Conservation (phyloP, 2,888 invertebrate genomes). For the Autographa pulchrina region DNA sequence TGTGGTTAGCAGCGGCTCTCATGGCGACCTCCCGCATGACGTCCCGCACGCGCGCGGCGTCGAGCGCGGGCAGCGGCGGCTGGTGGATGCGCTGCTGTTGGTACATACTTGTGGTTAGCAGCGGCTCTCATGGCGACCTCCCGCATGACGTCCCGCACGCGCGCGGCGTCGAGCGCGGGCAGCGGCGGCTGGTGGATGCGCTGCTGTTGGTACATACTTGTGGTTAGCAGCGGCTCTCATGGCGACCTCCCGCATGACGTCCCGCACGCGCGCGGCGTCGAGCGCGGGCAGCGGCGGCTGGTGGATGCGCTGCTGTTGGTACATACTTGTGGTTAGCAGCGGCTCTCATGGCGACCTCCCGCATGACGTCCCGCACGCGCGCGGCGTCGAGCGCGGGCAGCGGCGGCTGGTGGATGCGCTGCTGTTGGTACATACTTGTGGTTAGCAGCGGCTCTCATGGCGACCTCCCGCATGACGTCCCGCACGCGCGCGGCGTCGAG, state of each 20-base stretch:
- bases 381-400: conserved; percentile 94
- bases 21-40: conserved; percentile 96
- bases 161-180: conserved; percentile 92
- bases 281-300: conserved; percentile 96
- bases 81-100: conserved; percentile 81
- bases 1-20: conserved; percentile 93
- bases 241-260: conserved; percentile 96
- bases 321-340: conserved; percentile 92
- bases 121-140: conserved; percentile 95
- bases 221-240: conserved; percentile 92
- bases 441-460: conserved; percentile 92
- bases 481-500: conserved; percentile 94
- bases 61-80: conserved; percentile 95
- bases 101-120: conserved; percentile 91
- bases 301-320: conserved; percentile 33
- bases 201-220: background rate
- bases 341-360: conserved; percentile 95
- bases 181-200: conserved; percentile 94
- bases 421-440: background rate
- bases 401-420: conserved; percentile 92
- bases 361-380: conserved; percentile 95
- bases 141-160: conserved; percentile 95
- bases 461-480: conserved; percentile 95
- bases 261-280: conserved; percentile 93
- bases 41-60: conserved; percentile 93